Evolutionary conservation across 1,140 invertebrate species (phyloP).

Genomic region (Spodoptera frugiperda): DNA sequence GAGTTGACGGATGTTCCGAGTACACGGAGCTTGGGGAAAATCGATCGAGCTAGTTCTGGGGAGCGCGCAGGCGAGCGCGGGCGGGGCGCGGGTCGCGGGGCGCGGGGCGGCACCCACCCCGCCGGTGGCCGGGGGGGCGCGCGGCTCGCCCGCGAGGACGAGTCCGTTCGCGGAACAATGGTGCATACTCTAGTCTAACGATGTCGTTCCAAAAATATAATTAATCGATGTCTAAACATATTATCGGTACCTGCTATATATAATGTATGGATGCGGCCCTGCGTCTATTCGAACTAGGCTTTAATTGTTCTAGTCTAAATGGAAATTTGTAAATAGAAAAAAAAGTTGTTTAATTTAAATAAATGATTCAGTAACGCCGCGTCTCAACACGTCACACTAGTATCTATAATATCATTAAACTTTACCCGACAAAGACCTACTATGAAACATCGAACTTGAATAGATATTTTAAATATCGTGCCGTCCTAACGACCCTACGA

Average conservation of each 20-base stretch:
- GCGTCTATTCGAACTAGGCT: slow-evolving; percentile 85
- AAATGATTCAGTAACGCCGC: slow-evolving; percentile 64
- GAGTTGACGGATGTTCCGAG: slow-evolving; percentile 53
- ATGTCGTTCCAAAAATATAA: slow-evolving; percentile 70
- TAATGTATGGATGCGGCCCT: slow-evolving; percentile 85
- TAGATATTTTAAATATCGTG: slow-evolving; percentile 84
- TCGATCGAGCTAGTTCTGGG: slow-evolving; percentile 74
- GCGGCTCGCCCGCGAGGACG: slow-evolving; percentile 52
- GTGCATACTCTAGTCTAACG: slow-evolving; percentile 82
- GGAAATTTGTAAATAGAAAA: slow-evolving; percentile 84
- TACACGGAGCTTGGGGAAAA: slow-evolving; percentile 66
- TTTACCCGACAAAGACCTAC: slow-evolving; percentile 79
- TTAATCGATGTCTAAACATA: slow-evolving; percentile 80
- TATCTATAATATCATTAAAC: slow-evolving; percentile 60
- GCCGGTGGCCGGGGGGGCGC: slow-evolving; percentile 23
- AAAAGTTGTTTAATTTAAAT: slow-evolving; percentile 75
- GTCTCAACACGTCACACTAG: slow-evolving; percentile 67
- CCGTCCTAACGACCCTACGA: slow-evolving; percentile 86
- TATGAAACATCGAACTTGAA: slow-evolving; percentile 83
- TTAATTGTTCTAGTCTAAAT: slow-evolving; percentile 86
- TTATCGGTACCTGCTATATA: slow-evolving; percentile 84
- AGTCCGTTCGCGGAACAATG: slow-evolving; percentile 77
- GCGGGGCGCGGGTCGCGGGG: slow-evolving; percentile 34
- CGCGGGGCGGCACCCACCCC: slow-evolving; percentile 23
- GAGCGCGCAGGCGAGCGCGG: slow-evolving; percentile 56